These are phyloP conservation scores for Eremobia ochroleuca DNA, from an alignment of 2,888 invertebrate genomes.

Conservation along the genomic window DNA sequence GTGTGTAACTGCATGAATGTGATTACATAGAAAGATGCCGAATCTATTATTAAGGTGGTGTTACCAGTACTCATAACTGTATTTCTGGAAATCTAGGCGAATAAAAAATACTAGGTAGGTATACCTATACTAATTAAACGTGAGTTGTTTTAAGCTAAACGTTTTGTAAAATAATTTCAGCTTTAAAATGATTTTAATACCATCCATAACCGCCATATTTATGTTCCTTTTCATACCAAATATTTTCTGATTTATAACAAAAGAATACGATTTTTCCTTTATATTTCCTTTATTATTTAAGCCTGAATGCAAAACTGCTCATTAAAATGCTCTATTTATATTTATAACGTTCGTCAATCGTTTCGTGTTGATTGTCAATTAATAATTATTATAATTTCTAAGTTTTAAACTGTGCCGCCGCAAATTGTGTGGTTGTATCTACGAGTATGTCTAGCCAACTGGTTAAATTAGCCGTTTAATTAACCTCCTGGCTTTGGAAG, in stretches of 20 bases:
- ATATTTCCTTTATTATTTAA: not conserved
- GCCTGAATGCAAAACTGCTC: not conserved
- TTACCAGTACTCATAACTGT: constrained; percentile 14
- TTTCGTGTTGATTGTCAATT: not conserved
- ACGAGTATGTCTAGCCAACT: too few relatives aligned
- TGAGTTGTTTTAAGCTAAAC: constrained; percentile 44
- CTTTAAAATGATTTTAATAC: not conserved
- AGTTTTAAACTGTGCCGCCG: not conserved
- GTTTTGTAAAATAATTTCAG: not conserved
- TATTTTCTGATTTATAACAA: not conserved
- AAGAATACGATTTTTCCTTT: not conserved
- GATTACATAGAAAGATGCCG: constrained; percentile 53
- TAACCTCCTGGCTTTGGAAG: too few relatives aligned
- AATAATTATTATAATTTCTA: not conserved
- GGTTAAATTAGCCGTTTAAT: too few relatives aligned
- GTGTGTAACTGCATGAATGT: constrained; percentile 44
- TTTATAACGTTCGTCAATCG: not conserved
- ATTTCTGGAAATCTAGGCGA: constrained; percentile 18
- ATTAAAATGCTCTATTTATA: not conserved
- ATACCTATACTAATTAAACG: constrained; percentile 23
- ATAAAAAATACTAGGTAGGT: not conserved
- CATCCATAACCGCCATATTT: not conserved
- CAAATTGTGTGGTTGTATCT: not conserved
- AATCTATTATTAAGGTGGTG: constrained; percentile 50
- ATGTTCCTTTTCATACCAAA: not conserved